Evolutionary conservation across 2,113 vertebrate genomes (phyloP), one percentile per base, ranked within the genome.

Genomic region (human (Homo sapiens)): DNA sequence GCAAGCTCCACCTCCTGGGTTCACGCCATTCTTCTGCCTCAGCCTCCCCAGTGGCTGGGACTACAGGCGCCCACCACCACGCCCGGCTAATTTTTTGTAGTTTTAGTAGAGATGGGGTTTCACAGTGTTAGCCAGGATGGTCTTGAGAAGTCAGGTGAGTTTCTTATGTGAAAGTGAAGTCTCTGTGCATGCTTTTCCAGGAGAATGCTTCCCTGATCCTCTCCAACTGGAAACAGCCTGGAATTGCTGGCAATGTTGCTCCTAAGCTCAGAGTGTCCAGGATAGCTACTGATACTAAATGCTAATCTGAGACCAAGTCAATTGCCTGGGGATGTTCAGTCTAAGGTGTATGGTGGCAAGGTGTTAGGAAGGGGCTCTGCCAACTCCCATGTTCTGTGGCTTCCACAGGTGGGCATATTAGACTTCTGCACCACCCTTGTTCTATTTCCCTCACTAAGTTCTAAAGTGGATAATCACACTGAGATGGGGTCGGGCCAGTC

Each of bases 401-500:
- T 64, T 14, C 84, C 57, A 45, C 93, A 90, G 93, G 87, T 91
- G 73, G 70, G n/a, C n/a, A 0, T 4, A 4, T 59, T 11, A n/a
- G 43, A n/a, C 79, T 38, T 32, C 1, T 0, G 2, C 6, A 10
- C 93, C 25, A 35, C 57, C 25, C 75, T 50, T 13, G 50, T 66
- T 90, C 94, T 73, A 0, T 48, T 75, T 43, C 72, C 64, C 94
- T 92, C 23, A 3, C 75, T 61, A 23, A 87, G 43, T 93, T 96
- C 86, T 94, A 75, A 85, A 92, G 80, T 40, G 79, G 83, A 68
- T 92, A 68, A 90, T 92, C 93, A 85, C 93, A 61, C 79, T 0
- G 43, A 97, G 92, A 91, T 72, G 94, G 72, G 88, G 88, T 85
- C 90, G 86, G 95, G 72, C 76, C 91, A 90, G 57, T 38, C 93